Conservation (phyloP, 1,140 invertebrate genomes). For the Hormaphis cornu region DNA sequence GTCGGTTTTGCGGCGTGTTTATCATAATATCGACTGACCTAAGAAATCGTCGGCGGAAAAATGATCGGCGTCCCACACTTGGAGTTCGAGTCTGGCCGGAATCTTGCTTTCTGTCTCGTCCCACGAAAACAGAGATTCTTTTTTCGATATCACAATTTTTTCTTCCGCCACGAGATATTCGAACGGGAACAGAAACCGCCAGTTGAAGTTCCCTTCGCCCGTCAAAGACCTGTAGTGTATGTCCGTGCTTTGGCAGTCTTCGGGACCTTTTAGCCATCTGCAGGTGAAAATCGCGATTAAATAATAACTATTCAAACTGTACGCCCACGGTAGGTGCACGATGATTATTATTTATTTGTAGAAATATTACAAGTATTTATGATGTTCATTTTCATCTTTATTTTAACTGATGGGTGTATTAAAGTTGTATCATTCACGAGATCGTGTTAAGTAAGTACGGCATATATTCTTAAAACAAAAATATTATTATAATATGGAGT, state of each 20-base stretch:
- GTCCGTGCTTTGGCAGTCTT: slow-evolving; percentile 79
- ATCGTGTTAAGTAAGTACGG: too few species aligned
- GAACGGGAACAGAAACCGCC: slow-evolving; percentile 83
- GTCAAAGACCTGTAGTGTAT: slow-evolving; percentile 81
- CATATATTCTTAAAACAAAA: too few species aligned
- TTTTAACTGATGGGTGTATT: too few species aligned
- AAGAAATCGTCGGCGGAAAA: slow-evolving; percentile 85
- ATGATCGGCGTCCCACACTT: slow-evolving; percentile 85
- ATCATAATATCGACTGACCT: too few species aligned
- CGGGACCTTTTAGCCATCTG: slow-evolving; percentile 77
- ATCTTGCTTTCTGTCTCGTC: slow-evolving; percentile 85
- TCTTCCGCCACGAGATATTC: slow-evolving; percentile 85
- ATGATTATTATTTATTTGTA: too few species aligned
- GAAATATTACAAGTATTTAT: too few species aligned
- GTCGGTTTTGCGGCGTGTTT: too few species aligned
- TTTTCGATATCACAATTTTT: slow-evolving; percentile 77
- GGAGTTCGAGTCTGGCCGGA: slow-evolving; percentile 72
- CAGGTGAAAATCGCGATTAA: background rate
- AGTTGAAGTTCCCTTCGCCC: slow-evolving; percentile 88
- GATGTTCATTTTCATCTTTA: too few species aligned
- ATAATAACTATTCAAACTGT: background rate
- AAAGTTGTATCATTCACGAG: too few species aligned
- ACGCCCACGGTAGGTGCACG: too few species aligned
- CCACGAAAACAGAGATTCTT: slow-evolving; percentile 82
- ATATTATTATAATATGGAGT: too few species aligned